Conservation (phyloP, 2,888 invertebrate genomes). For the Ellobium chinense region DNA sequence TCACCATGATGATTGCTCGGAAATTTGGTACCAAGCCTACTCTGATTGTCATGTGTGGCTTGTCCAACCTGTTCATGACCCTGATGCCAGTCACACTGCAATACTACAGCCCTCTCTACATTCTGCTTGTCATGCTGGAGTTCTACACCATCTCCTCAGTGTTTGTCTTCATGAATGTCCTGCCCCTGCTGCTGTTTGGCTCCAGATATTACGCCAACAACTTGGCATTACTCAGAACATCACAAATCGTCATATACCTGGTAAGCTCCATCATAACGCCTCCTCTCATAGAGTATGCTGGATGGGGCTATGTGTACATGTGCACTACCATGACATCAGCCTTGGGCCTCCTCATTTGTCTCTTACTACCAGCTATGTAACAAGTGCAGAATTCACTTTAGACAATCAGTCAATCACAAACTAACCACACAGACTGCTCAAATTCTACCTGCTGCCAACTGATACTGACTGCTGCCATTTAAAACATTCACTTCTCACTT, state of each 20-base stretch:
- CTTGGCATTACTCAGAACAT: not conserved
- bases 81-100: not conserved
- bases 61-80: not conserved
- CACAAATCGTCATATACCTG: not conserved
- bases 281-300: not conserved
- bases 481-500: no score
- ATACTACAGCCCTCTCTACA: not conserved
- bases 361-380: no score
- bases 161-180: not conserved
- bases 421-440: no score
- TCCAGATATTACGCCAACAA: not conserved
- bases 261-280: not conserved
- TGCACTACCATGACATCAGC: not conserved
- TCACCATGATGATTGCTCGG: not conserved
- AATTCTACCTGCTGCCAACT: no score
- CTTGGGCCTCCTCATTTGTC: not conserved
- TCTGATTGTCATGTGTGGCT: not conserved
- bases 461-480: no score
- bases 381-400: no score
- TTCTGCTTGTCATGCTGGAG: not conserved
- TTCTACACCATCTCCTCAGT: not conserved
- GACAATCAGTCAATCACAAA: no score
- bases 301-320: not conserved
- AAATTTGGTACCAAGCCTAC: not conserved
- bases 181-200: not conserved